These are phyloP conservation scores for Caloenas nicobarica DNA, from an alignment of 2,113 vertebrate genomes.

Conservation along the genomic window DNA sequence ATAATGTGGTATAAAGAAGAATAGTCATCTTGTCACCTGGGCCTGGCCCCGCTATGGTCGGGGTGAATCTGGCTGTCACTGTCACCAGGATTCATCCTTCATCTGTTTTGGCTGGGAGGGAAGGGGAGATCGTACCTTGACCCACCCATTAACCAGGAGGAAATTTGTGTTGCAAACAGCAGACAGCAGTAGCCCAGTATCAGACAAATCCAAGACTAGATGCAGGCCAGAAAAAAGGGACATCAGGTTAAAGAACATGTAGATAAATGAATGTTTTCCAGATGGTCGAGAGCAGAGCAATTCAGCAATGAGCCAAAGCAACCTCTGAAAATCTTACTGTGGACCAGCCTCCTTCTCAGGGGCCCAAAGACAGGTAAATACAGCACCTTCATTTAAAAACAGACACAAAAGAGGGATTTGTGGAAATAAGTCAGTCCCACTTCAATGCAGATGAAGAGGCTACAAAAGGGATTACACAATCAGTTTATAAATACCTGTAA, in stretches of 20 bases:
- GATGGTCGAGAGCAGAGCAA: background rate
- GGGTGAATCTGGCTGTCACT: background rate
- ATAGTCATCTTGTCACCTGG: background rate
- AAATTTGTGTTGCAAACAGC: background rate
- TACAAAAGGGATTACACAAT: background rate
- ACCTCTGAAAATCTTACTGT: background rate
- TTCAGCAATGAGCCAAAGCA: background rate
- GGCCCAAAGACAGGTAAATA: background rate
- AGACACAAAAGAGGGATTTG: background rate
- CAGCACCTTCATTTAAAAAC: background rate
- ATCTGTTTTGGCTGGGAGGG: background rate
- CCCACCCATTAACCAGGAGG: background rate
- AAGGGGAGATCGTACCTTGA: background rate
- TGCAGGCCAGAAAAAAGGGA: background rate
- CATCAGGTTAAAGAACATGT: background rate
- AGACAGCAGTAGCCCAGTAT: background rate
- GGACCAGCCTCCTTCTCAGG: background rate
- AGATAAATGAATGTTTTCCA: background rate
- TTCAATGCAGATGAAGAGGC: background rate
- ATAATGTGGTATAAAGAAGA: background rate
- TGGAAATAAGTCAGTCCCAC: background rate
- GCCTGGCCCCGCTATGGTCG: background rate
- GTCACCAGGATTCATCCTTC: background rate
- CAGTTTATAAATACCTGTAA: background rate
- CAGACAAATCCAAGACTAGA: background rate